Base-by-base conservation (phyloP, 2,797 vertebrate genomes). In the Falco cherrug region DNA sequence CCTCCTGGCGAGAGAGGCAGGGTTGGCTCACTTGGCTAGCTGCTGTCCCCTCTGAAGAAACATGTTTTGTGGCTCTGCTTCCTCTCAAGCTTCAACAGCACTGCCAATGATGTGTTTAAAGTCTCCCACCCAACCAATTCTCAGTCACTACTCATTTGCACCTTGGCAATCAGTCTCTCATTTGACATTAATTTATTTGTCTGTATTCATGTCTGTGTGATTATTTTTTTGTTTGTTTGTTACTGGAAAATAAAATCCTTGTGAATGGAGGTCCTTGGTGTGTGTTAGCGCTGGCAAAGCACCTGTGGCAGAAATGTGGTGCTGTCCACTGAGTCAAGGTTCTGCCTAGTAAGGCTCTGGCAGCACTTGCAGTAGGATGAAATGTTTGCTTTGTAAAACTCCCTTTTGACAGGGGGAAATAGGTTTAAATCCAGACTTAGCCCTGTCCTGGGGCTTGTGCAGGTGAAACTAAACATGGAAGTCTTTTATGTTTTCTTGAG, bases 181-280 rank as follows among this genome's bases (percentile, higher is more conserved):
- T 90, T 79, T 91, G 90, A 84, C 51, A 67, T 95, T 98, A 97
- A 98, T 97, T 98, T 98, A 98, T 98, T 97, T 95, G 67, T 94
- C 87, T 75, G 48, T 95, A 51, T 95, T 93, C 91, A 82, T 26
- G 39, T 95, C 53, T 94, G 83, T 95, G 28, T 93, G 47, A 51
- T 84, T 95, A 59, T 59, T 91, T 93, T 93, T 43, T 16, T 45
- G 17, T 87, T 84, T 95, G 45, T 92, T 96, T 90, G 67, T 93
- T 94, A 88, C 54, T 86, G 90, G 89, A 94, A 77, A 98, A 97
- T 97, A 97, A 97, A 97, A 78, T 51, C n/a, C 67, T 73, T 86
- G 82, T 95, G 87, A 95, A 70, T 41, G 35, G 73, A 91, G 14
- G 24, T 43, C 8, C 17, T 29, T 24, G 45, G 43, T 73, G 59